Evolutionary conservation across 2,888 invertebrate species (phyloP).

Genomic region (Latrodectus elegans): DNA sequence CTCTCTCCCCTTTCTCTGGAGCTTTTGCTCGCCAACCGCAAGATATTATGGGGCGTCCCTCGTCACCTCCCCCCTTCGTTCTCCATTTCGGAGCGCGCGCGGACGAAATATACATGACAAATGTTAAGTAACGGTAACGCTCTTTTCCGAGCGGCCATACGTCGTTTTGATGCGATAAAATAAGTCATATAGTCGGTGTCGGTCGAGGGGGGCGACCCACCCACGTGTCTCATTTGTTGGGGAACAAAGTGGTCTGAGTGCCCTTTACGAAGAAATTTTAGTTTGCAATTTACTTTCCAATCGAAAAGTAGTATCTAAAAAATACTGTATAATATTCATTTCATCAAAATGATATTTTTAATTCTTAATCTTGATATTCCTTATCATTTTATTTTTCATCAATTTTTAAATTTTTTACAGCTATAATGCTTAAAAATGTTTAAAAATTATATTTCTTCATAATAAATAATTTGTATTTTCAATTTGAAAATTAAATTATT

Average conservation of each 20-base stretch:
- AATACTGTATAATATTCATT: no score
- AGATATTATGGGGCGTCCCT: conserved; percentile 54
- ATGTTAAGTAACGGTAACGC: conserved; percentile 67
- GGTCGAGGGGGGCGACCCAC: conserved; percentile 12
- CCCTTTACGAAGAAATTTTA: no score
- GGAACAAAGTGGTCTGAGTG: conserved; percentile 56
- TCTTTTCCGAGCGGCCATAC: conserved; percentile 46
- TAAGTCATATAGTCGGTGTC: conserved; percentile 57
- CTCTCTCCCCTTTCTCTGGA: conserved; percentile 8
- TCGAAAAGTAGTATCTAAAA: no score
- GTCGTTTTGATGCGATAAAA: conserved; percentile 67
- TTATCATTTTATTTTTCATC: no score
- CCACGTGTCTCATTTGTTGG: conserved; percentile 16
- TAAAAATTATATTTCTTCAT: no score
- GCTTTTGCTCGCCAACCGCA: conserved; percentile 35
- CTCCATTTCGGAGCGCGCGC: not conserved
- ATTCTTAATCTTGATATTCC: no score
- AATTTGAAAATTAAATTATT: no score
- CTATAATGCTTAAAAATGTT: no score
- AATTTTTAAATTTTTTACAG: no score
- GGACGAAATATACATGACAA: conserved; percentile 59
- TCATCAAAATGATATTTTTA: no score
- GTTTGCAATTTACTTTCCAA: no score
- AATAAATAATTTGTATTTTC: no score
- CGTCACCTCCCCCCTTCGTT: not conserved